phyloP scores from a whole-genome alignment of 2,113 vertebrate species.

The Platysternon megacephalum region DNA sequence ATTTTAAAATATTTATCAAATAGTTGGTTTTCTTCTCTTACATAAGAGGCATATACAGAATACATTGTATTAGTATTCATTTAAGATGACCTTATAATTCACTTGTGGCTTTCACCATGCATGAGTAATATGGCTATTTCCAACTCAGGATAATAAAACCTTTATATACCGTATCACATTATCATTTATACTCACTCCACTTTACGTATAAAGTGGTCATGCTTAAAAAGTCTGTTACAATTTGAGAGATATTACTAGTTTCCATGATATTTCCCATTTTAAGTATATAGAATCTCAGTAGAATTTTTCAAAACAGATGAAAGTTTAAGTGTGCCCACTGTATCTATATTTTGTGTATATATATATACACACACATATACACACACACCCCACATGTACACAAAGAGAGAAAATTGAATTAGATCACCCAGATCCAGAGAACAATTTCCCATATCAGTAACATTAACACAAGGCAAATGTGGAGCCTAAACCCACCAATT shows the following conservation, averaged over 20 bases:
- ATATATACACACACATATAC: neutral
- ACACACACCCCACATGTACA: neutral
- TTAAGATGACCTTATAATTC: conserved; percentile 30
- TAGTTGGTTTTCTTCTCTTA: neutral
- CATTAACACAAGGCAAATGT: neutral
- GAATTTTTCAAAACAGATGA: neutral
- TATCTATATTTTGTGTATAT: neutral
- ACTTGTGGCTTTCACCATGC: neutral
- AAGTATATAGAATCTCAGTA: neutral
- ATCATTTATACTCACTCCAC: neutral
- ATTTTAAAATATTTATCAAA: neutral
- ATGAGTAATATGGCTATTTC: neutral
- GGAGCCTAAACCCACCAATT: neutral
- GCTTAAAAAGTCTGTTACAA: neutral
- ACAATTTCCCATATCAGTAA: neutral
- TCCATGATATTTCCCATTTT: neutral
- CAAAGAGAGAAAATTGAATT: neutral
- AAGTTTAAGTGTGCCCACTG: neutral
- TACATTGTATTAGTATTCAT: neutral
- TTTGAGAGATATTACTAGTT: neutral
- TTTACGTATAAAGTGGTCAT: neutral
- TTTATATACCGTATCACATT: neutral
- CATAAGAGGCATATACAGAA: neutral
- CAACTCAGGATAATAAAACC: neutral
- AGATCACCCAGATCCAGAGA: neutral